A percentile compares a stretch with the other conserved stretches of the same genome.
These are phyloP conservation scores for Poeciliopsis retropinna DNA, from an alignment of 2,113 vertebrate species.

Conservation along the genomic window DNA sequence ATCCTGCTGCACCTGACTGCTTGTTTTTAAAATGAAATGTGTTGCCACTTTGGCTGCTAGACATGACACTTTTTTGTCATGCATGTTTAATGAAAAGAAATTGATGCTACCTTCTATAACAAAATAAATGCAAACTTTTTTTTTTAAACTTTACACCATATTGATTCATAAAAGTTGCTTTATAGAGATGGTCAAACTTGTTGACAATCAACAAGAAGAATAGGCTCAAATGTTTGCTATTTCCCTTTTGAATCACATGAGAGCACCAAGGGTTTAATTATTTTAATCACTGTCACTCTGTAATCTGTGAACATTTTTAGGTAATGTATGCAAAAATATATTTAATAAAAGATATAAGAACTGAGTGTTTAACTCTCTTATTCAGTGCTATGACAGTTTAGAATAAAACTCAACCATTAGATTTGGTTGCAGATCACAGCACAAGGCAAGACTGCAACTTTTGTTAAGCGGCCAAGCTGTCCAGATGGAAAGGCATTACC, in stretches of 20 bases:
- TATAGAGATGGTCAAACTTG: too few relatives aligned
- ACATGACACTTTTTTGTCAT: too few relatives aligned
- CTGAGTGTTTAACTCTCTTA: background rate
- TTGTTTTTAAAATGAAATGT: background rate
- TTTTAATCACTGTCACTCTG: background rate
- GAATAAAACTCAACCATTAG: slow-evolving; percentile 10
- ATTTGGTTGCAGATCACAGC: slow-evolving; percentile 27
- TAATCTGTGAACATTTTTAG: background rate
- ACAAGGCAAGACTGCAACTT: slow-evolving; percentile 26
- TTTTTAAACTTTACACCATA: too few relatives aligned
- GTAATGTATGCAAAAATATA: background rate
- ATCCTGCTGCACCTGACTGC: background rate
- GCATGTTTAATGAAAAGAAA: too few relatives aligned
- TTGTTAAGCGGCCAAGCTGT: slow-evolving; percentile 52
- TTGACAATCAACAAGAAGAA: too few relatives aligned
- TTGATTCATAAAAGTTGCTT: too few relatives aligned
- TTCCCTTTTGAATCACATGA: too few relatives aligned
- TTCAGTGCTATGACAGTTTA: slow-evolving; percentile 8
- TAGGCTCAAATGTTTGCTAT: too few relatives aligned
- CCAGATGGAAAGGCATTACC: slow-evolving; percentile 72
- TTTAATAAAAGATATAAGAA: background rate
- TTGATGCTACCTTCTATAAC: too few relatives aligned
- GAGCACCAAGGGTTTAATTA: background rate
- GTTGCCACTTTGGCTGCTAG: too few relatives aligned
- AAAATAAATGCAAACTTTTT: too few relatives aligned